Base-by-base conservation (phyloP, 2,797 vertebrate genomes). In the Momotus momota region DNA sequence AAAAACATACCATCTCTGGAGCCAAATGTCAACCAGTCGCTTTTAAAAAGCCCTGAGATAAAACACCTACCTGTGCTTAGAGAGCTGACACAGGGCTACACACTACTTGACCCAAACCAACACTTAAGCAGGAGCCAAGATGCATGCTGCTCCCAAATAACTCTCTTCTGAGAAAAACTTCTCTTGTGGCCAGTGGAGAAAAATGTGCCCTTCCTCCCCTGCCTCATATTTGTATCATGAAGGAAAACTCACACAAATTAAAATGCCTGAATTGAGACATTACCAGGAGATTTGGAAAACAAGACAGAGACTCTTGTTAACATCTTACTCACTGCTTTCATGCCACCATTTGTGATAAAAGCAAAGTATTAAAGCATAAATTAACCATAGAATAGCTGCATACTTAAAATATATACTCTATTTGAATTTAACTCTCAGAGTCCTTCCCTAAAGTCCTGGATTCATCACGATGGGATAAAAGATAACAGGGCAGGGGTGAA, bases 21-120 rank as follows among this genome's bases (percentile, higher is more conserved):
- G 95, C 73, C 90, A 94, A 97, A 95, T 88, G 94, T 91, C 93
- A 95, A 88, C 61, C 81, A 95, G 61, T 7, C 51, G 64, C 92
- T 92, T 93, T 57, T 35, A 45, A 77, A 94, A 84, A 93, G 69
- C 57, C 22, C 26, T 0, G 2, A 92, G 74, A 87, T 87, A 74
- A 94, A 95, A 89, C 33, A 78, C 3, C 65, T 8, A 31, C 67
- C 71, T 35, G 83, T 31, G 87, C 52, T 72, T 8, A 54, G 79
- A 82, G 71, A 87, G 70, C 70, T 81, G 92, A 72, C 80, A 52
- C 33, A 21, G 41, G 38, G 43, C 70, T 48, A 43, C 88, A 64
- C 9, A 2, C 58, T 82, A 55, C 81, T 90, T 92, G 93, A 95
- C 91, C 88, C 73, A 61, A 81, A 84, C 5, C 31, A n/a, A 45